These are phyloP conservation scores for Actinernus sp. DNA, from an alignment of 92 coral and sea anemone genomes.

Conservation along the genomic window DNA sequence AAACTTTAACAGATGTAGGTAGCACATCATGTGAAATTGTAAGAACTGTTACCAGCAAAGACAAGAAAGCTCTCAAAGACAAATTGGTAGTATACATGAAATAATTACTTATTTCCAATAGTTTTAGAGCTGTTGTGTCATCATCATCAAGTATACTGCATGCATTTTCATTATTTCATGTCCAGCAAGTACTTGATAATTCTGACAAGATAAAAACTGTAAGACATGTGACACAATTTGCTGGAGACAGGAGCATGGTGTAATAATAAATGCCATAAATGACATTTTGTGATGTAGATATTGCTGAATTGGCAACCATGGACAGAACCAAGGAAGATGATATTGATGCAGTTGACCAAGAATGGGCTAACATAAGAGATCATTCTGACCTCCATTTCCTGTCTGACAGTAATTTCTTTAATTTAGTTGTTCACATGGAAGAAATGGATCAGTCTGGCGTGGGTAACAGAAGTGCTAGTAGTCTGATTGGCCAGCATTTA, in stretches of 20 bases:
- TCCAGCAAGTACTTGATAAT: conserved; percentile 43
- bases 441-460: too few species aligned
- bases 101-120: conserved; percentile 5
- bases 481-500: too few species aligned
- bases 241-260: conserved; percentile 38
- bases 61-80: conserved; percentile 18
- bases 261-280: conserved; percentile 19
- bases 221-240: conserved; percentile 23
- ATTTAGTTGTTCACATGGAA: too few species aligned
- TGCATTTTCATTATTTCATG: conserved; percentile 35
- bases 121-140: conserved; percentile 11
- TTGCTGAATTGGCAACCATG: conserved; percentile 10
- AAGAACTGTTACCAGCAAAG: conserved; percentile 25
- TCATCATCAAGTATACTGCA: conserved; percentile 37
- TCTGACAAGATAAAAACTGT: conserved; percentile 24
- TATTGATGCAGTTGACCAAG: conserved; percentile 5
- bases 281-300: conserved; percentile 41
- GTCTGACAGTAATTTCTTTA: too few species aligned
- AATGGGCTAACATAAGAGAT: conserved; percentile 39
- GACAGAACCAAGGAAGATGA: conserved; percentile 7
- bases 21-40: conserved; percentile 6
- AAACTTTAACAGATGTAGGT: neutral
- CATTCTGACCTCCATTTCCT: conserved; percentile 41
- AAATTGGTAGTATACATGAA: conserved; percentile 15
- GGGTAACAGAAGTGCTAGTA: too few species aligned